Conservation (phyloP, 2,797 vertebrate genomes). For the Scolopax rusticola region DNA sequence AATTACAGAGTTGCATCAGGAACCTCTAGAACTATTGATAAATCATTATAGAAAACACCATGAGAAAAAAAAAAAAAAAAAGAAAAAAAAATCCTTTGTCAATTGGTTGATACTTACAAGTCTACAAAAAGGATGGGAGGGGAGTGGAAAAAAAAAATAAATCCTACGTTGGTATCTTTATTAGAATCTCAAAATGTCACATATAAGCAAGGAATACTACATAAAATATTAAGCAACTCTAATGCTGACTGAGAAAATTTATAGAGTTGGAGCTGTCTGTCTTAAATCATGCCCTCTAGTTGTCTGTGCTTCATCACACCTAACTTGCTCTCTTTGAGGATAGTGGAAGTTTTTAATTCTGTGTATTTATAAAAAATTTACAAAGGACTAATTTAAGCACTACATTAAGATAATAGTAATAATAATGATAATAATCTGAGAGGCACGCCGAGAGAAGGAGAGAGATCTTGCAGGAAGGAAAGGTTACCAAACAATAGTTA, state of each 20-base stretch:
- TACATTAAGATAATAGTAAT: slow-evolving; percentile 46
- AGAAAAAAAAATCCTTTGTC: background rate
- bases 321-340: slow-evolving; percentile 53
- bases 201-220: slow-evolving; percentile 64
- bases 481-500: background rate
- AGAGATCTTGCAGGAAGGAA: background rate
- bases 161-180: slow-evolving; percentile 21
- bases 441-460: background rate
- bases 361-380: slow-evolving; percentile 59
- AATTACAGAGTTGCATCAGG: background rate
- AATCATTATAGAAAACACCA: background rate
- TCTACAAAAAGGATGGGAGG: background rate
- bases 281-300: slow-evolving; percentile 70
- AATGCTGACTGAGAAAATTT: slow-evolving; percentile 75
- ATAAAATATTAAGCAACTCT: slow-evolving; percentile 76
- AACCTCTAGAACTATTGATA: background rate
- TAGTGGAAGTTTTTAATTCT: slow-evolving; percentile 19
- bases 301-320: slow-evolving; percentile 58
- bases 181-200: slow-evolving; percentile 67
- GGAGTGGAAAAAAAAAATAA: background rate
- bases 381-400: slow-evolving; percentile 52
- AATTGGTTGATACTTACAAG: background rate
- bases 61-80: background rate
- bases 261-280: slow-evolving; percentile 64
- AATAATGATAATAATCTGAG: slow-evolving; percentile 5